Evolutionary conservation across 2,888 invertebrate genomes (phyloP).

Genomic region (Himalopsyche tibetana): DNA sequence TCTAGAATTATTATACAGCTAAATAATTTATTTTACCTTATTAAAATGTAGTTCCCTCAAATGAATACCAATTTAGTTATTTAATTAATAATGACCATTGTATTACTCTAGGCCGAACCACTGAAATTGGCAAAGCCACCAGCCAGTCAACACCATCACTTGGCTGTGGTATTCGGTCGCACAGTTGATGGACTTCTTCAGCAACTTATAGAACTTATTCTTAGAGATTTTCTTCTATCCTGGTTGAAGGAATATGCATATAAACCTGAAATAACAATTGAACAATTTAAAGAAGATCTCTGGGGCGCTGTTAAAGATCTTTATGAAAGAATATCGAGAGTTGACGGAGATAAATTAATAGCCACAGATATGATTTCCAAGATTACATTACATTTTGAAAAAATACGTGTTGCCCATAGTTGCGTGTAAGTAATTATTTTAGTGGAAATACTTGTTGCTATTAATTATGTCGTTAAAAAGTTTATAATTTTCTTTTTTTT

Average conservation of each 20-base stretch:
- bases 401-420: conserved; percentile 86
- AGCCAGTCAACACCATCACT: conserved; percentile 74
- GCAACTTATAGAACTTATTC: conserved; percentile 86
- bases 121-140: conserved; percentile 70
- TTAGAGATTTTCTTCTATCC: conserved; percentile 86
- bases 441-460: too few species aligned
- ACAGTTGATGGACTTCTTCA: conserved; percentile 90
- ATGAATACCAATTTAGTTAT: too few species aligned
- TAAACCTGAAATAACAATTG: conserved; percentile 80
- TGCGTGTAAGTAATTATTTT: conserved; percentile 80
- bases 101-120: conserved; percentile 71
- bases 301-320: conserved; percentile 88
- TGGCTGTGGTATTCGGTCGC: conserved; percentile 88
- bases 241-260: conserved; percentile 86
- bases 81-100: not conserved
- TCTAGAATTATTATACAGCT: too few species aligned
- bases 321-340: conserved; percentile 83
- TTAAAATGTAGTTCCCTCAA: too few species aligned
- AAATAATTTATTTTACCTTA: too few species aligned
- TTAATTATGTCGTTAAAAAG: too few species aligned
- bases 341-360: conserved; percentile 89
- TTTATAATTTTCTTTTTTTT: too few species aligned
- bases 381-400: conserved; percentile 90
- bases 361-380: conserved; percentile 89
- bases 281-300: conserved; percentile 85